phyloP scores from a whole-genome alignment of 2,888 invertebrate species.

The Orthonychiurus folsomi region DNA sequence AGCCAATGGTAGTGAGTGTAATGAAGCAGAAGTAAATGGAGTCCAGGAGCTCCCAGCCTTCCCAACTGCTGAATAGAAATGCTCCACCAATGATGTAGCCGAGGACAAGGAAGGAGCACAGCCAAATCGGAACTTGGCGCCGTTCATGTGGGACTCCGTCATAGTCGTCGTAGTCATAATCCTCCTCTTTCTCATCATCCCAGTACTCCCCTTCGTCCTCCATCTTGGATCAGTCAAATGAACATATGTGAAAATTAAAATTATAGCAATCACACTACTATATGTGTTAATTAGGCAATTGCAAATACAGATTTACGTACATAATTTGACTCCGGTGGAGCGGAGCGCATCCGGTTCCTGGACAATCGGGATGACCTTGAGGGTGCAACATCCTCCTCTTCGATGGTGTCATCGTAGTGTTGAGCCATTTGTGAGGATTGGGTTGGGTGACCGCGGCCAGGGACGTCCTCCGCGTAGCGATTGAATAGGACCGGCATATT shows the following conservation, averaged over 20 bases:
- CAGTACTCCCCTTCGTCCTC: slow-evolving; percentile 50
- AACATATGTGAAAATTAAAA: too few species aligned
- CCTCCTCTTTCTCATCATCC: slow-evolving; percentile 45
- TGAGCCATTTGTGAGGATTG: slow-evolving; percentile 44
- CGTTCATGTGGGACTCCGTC: slow-evolving; percentile 47
- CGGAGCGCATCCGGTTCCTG: slow-evolving; percentile 27
- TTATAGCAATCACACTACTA: too few species aligned
- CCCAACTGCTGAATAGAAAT: slow-evolving; percentile 75
- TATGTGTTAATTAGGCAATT: too few species aligned
- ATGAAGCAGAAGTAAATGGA: slow-evolving; percentile 91
- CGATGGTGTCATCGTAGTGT: slow-evolving; percentile 44
- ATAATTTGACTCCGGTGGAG: slow-evolving; percentile 33
- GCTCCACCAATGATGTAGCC: slow-evolving; percentile 85
- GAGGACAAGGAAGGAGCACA: slow-evolving; percentile 68
- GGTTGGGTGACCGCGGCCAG: slow-evolving; percentile 14
- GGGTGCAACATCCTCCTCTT: slow-evolving; percentile 33
- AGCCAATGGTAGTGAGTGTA: slow-evolving; percentile 84
- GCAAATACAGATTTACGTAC: too few species aligned
- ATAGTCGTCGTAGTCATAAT: slow-evolving; percentile 44
- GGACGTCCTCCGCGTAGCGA: slow-evolving; percentile 52
- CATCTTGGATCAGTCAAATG: too few species aligned
- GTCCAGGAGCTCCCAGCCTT: slow-evolving; percentile 75
- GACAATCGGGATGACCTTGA: slow-evolving; percentile 17
- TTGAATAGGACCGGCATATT: slow-evolving; percentile 57
- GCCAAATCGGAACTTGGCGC: slow-evolving; percentile 66